These are phyloP conservation scores for Perognathus longimembris DNA, from an alignment of 2,113 vertebrate genomes.

Conservation along the genomic window DNA sequence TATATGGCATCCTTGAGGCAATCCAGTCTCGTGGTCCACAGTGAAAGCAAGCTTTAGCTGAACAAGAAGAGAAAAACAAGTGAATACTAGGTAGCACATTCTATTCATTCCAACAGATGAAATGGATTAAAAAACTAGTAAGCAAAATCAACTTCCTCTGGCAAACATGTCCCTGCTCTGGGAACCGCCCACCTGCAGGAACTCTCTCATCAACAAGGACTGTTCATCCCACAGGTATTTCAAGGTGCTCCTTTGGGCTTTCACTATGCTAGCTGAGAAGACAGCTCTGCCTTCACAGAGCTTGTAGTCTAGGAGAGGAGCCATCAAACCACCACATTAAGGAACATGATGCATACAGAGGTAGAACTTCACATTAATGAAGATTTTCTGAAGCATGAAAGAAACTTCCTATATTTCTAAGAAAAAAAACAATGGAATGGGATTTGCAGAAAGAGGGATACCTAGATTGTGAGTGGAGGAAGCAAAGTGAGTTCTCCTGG, in stretches of 20 bases:
- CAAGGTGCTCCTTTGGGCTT: neutral
- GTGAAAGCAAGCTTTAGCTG: constrained; percentile 95
- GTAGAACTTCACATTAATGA: neutral
- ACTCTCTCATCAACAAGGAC: neutral
- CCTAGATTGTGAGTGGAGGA: neutral
- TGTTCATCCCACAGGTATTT: no score
- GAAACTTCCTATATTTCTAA: neutral
- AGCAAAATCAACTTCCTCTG: constrained; percentile 52
- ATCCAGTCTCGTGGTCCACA: constrained; percentile 93
- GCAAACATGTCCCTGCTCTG: constrained; percentile 59
- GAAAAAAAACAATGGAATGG: neutral
- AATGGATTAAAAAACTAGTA: constrained; percentile 51
- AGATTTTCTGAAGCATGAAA: neutral
- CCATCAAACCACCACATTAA: neutral
- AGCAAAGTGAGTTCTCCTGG: neutral
- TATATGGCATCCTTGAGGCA: constrained; percentile 97
- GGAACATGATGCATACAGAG: neutral
- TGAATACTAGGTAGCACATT: constrained; percentile 58
- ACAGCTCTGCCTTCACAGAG: neutral
- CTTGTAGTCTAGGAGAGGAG: neutral
- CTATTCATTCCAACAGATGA: constrained; percentile 45
- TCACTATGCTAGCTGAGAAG: neutral
- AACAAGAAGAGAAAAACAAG: constrained; percentile 23
- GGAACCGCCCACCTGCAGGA: constrained; percentile 31
- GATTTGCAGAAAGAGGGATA: neutral